Base-by-base conservation (phyloP, 2,888 invertebrate genomes). In the Eubasilissa splendida region DNA sequence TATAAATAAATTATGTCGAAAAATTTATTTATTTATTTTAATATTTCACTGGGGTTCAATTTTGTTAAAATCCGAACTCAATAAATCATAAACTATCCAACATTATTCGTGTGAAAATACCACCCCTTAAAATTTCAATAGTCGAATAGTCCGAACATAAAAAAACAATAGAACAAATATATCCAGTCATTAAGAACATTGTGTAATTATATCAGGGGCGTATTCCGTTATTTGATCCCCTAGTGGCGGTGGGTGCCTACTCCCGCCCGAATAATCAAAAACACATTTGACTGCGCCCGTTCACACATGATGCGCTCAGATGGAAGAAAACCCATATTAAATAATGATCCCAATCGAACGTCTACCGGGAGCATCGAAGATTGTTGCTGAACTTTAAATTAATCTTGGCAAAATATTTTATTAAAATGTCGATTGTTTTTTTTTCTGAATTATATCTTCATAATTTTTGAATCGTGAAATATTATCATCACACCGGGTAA, bases 261-360 rank as follows among this genome's bases (percentile, higher is more conserved):
- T 60, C 65, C 77, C 83, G 80, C 83, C 83, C 83, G 77, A 56
- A 81, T 70, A 75, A 80, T 83, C 81, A 83, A 80, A 79, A 80
- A 81, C 73, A 63, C 80, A 83, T 83, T 80, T 77, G 56, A 71
- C 71, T 56, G 22, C 59, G 52, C 54, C 50, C 53, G 56, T 82
- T 83, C 83, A 82, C 83, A 83, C 82, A 83, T 81, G 81, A 83
- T 83, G 80, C 83, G 82, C 77, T 83, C 70, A 52, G 80, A 82
- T 79, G 81, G 83, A 83, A 83, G 80, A 80, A 82, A 75, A 71
- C 59, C 58, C 42, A 56, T 71, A 71, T 76, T 78, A 76, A 80
- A 71, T 60, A 80, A 80, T 68, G 76, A 75, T 70, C 59, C 12
- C 53, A 79, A 66, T 79, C 66, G 66, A 59, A 70, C n/a, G 7